These are phyloP conservation scores for Lampris megalopsis DNA, from an alignment of 2,113 vertebrate species.

Conservation along the genomic window DNA sequence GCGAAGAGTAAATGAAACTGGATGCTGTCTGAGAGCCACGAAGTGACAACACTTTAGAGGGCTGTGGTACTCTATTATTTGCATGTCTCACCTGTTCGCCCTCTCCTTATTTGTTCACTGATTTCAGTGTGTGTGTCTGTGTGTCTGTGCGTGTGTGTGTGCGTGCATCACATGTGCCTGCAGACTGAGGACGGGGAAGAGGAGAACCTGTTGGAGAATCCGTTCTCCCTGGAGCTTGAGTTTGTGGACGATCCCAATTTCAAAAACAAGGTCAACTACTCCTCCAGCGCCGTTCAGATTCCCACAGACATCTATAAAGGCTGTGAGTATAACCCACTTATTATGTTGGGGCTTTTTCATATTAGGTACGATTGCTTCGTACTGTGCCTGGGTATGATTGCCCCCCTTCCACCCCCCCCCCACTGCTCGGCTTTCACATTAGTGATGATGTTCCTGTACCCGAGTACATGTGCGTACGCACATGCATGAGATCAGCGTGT, in stretches of 20 bases:
- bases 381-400: too few relatives aligned
- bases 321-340: conserved; percentile 87
- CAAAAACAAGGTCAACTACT: conserved; percentile 98
- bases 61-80: not conserved
- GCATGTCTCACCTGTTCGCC: conserved; percentile 15
- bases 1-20: too few relatives aligned
- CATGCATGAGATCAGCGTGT: too few relatives aligned
- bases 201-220: conserved; percentile 85
- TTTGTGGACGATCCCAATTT: conserved; percentile 94
- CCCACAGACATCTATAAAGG: conserved; percentile 99
- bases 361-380: too few relatives aligned
- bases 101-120: conserved; percentile 30
- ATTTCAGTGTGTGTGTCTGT: conserved; percentile 41
- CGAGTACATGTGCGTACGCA: too few relatives aligned
- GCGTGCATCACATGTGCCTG: conserved; percentile 52
- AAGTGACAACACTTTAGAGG: too few relatives aligned
- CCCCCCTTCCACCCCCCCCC: too few relatives aligned
- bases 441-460: too few relatives aligned
- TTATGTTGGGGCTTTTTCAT: too few relatives aligned
- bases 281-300: conserved; percentile 96
- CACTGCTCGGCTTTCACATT: too few relatives aligned
- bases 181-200: conserved; percentile 89
- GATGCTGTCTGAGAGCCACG: too few relatives aligned
- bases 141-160: conserved; percentile 27
- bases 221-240: conserved; percentile 89